Evolutionary conservation across 2,888 invertebrate genomes (phyloP), one percentile per base, ranked within the genome.

Genomic region (Platycheirus albimanus): DNA sequence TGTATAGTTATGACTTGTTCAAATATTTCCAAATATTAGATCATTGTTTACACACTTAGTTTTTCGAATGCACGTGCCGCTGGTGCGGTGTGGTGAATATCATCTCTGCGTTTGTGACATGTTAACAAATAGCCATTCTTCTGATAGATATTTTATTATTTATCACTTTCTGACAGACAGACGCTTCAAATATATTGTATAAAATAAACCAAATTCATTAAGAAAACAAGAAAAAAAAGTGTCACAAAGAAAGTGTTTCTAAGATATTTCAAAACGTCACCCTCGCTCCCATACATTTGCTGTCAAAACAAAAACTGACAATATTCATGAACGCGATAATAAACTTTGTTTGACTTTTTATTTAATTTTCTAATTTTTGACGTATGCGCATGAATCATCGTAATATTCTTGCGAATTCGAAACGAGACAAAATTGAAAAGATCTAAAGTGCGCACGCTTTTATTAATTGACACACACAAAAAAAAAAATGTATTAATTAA

Each of bases 401-500:
- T n/a, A n/a, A n/a, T n/a, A n/a, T 28, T 2, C 15, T 8, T 8
- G 30, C 49, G n/a, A 64, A 61, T 61, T 51, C 10, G n/a, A 47
- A 41, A 28, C n/a, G 61, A 30, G 30, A 43, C 43, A 45, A 54
- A 51, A 24, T 36, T 28, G 28, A 43, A 43, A 24, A 20, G 1
- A 38, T 36, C 1, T 17, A 13, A 19, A 38, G 52, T 33, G 4
- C 1, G 8, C 11, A 36, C 17, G 19, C 54, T 61, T 41, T 56
- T 56, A 41, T 38, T 33, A 51, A 33, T 10, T 33, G 36, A n/a
- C 13, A 15, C 20, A 13, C 11, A 41, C 2, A 41, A 5, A 13
- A 54, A 54, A 19, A 41, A 61, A 67, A 61, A 24, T 54, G 61
- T 69, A 69, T 69, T 69, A 56, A 80, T 80, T 63, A 64, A 63